Evolutionary conservation across 2,888 invertebrate genomes (phyloP).

Genomic region (Spodoptera exigua): DNA sequence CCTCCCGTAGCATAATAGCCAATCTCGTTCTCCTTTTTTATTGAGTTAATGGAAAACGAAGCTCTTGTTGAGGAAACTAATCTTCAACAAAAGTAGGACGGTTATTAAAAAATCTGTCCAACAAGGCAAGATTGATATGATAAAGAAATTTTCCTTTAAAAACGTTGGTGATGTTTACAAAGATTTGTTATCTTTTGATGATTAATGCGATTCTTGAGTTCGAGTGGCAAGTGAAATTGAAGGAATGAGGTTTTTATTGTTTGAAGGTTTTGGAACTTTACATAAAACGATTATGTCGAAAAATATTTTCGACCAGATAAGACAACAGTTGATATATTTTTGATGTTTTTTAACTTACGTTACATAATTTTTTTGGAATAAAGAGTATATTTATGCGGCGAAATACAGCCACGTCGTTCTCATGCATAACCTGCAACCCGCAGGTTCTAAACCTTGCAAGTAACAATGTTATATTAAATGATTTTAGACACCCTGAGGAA

Average conservation of each 20-base stretch:
- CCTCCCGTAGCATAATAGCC: slow-evolving; percentile 33
- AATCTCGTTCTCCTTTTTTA: slow-evolving; percentile 47
- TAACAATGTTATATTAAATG: no score
- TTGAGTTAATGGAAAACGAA: slow-evolving; percentile 53
- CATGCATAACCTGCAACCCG: no score
- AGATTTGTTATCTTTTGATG: slow-evolving; percentile 19
- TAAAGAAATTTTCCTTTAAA: slow-evolving; percentile 27
- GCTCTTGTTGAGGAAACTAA: slow-evolving; percentile 42
- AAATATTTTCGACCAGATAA: no score
- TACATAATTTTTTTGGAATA: no score
- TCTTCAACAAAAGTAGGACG: slow-evolving; percentile 33
- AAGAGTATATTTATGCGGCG: no score
- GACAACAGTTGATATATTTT: no score
- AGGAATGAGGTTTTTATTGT: background rate
- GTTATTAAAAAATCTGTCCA: slow-evolving; percentile 54
- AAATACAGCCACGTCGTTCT: no score
- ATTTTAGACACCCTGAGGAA: no score
- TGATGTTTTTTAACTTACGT: no score
- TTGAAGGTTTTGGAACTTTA: background rate
- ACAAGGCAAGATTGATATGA: slow-evolving; percentile 54
- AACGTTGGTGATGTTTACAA: slow-evolving; percentile 5
- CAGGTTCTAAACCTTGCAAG: no score
- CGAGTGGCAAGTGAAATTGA: background rate
- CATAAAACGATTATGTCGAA: no score
- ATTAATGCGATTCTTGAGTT: slow-evolving; percentile 7